A percentile compares a stretch with the other conserved stretches of the same genome.
These are phyloP conservation scores for Augochlorella aurata DNA, from an alignment of 2,888 invertebrate genomes.

Conservation along the genomic window DNA sequence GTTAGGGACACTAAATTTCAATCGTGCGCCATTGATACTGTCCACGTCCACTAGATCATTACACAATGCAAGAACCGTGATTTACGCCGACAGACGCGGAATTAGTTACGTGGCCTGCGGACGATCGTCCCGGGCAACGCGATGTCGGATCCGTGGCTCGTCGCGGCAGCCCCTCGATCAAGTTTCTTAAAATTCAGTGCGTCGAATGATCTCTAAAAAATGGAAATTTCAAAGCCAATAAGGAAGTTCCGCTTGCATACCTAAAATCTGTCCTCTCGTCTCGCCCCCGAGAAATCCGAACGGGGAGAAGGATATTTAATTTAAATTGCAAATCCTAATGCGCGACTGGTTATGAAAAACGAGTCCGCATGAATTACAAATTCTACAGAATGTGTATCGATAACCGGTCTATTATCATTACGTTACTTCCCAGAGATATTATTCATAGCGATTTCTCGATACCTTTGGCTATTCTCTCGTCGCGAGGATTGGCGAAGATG, in stretches of 20 bases:
- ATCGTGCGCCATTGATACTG: constrained; percentile 45
- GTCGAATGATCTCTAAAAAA: not conserved
- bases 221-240: not conserved
- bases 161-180: not conserved
- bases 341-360: not conserved
- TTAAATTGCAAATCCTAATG: constrained; percentile 4
- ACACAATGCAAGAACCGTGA: constrained; percentile 50
- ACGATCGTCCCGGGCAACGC: not conserved
- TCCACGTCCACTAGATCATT: constrained; percentile 39
- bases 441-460: not conserved
- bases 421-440: not conserved
- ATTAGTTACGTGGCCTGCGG: constrained; percentile 7
- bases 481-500: not conserved
- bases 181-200: not conserved
- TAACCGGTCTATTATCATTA: not conserved
- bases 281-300: not conserved
- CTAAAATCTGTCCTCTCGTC: not conserved
- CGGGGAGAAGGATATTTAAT: not conserved
- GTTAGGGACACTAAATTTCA: constrained; percentile 47
- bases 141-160: not conserved
- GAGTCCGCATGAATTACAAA: not conserved
- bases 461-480: not conserved
- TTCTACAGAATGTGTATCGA: not conserved
- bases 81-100: constrained; percentile 43
- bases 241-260: not conserved